Percentiles rank a stretch among this genome's conserved stretches.
phyloP scores from a whole-genome alignment of 2,888 invertebrate genomes.

The Bembecia ichneumoniformis region DNA sequence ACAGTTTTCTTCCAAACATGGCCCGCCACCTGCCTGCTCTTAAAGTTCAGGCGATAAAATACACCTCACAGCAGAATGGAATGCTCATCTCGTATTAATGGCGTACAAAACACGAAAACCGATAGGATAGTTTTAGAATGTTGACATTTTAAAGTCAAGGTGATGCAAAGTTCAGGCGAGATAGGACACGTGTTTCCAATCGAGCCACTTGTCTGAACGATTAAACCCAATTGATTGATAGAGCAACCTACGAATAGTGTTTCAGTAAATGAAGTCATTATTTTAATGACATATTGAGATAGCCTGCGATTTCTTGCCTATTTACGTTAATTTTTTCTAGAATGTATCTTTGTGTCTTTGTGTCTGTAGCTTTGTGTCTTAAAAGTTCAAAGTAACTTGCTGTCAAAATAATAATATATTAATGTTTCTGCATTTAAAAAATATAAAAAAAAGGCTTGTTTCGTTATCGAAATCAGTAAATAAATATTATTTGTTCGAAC shows the following conservation, averaged over 20 bases:
- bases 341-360: too few relatives aligned
- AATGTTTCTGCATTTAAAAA: too few relatives aligned
- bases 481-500: too few relatives aligned
- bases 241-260: conserved; percentile 10
- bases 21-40: too few relatives aligned
- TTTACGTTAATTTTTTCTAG: too few relatives aligned
- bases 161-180: conserved; percentile 11
- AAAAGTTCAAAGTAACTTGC: too few relatives aligned
- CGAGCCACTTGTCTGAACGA: not conserved
- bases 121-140: conserved; percentile 25
- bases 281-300: not conserved
- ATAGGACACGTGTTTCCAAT: conserved; percentile 1
- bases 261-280: conserved; percentile 10
- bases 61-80: conserved; percentile 1
- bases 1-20: too few relatives aligned
- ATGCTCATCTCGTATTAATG: conserved; percentile 6
- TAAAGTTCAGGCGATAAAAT: too few relatives aligned
- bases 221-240: conserved; percentile 1
- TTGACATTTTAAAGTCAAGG: conserved; percentile 58
- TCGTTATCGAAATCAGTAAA: too few relatives aligned
- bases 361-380: too few relatives aligned
- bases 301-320: too few relatives aligned
- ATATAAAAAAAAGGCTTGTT: too few relatives aligned
- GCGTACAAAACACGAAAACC: conserved; percentile 4
- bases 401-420: not conserved